These are phyloP conservation scores for Proterorhinus semilunaris DNA, from an alignment of 2,113 vertebrate species.

Conservation along the genomic window DNA sequence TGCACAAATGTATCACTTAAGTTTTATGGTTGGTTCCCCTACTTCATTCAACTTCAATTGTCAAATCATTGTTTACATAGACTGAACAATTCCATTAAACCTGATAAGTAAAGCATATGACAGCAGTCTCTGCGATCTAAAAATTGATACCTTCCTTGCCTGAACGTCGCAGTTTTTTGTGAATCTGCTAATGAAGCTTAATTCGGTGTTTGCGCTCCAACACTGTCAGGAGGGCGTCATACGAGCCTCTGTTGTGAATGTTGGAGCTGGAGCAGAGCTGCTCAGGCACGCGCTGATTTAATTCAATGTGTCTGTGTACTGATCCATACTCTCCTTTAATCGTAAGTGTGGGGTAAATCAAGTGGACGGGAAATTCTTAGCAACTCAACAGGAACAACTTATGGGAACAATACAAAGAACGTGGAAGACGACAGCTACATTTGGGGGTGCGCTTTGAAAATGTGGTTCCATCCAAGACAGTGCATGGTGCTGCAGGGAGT, in stretches of 20 bases:
- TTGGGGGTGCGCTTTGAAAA: not conserved
- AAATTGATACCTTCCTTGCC: not conserved
- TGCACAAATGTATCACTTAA: not conserved
- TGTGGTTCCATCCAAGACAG: not conserved
- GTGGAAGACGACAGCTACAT: not conserved
- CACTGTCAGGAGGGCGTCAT: not conserved
- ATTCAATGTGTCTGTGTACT: slow-evolving; percentile 61
- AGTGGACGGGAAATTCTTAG: slow-evolving; percentile 46
- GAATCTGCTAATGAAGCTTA: slow-evolving; percentile 4
- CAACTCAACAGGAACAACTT: slow-evolving; percentile 37
- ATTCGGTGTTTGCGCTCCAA: slow-evolving; percentile 4
- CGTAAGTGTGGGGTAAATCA: slow-evolving; percentile 57
- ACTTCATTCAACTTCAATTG: not conserved
- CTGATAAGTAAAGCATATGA: not conserved
- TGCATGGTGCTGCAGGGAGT: not conserved
- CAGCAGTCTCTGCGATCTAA: not conserved
- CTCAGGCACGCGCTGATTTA: slow-evolving; percentile 60
- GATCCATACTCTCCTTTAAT: slow-evolving; percentile 63
- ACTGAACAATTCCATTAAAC: slow-evolving; percentile 1
- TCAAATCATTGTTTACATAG: not conserved
- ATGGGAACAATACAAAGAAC: not conserved
- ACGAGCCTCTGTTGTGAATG: slow-evolving; percentile 14
- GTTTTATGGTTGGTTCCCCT: not conserved
- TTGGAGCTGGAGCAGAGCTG: slow-evolving; percentile 50
- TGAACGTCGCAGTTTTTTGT: slow-evolving; percentile 4